phyloP scores from a whole-genome alignment of 1,140 invertebrate species.

The Trialeurodes vaporariorum region DNA sequence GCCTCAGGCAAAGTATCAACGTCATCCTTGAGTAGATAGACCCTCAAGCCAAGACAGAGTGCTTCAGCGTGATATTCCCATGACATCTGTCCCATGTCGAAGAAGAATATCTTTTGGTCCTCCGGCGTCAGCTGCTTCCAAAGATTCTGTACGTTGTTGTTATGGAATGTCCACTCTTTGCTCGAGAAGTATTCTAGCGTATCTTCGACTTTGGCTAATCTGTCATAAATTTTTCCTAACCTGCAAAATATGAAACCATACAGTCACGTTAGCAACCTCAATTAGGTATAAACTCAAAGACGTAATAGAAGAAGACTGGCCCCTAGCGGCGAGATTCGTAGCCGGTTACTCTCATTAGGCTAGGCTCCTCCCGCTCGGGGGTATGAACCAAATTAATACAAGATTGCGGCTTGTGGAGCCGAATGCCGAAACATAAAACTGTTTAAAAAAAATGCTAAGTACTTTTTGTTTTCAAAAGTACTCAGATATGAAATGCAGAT shows the following conservation, averaged over 20 bases:
- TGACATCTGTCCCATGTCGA: conserved; percentile 49
- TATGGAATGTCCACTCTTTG: conserved; percentile 55
- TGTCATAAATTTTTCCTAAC: conserved; percentile 56
- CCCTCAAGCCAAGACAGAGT: conserved; percentile 44
- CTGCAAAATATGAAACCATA: conserved; percentile 37
- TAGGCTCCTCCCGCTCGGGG: neutral
- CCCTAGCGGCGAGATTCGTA: too few species aligned
- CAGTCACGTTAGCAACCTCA: neutral
- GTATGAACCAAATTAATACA: too few species aligned
- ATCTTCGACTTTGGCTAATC: conserved; percentile 55
- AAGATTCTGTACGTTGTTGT: conserved; percentile 50
- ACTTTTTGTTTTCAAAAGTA: too few species aligned
- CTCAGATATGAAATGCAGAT: too few species aligned
- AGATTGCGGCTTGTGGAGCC: too few species aligned
- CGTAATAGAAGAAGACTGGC: neutral
- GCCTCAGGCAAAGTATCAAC: conserved; percentile 41
- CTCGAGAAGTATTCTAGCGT: conserved; percentile 58
- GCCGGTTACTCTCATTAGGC: neutral
- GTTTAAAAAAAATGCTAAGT: too few species aligned
- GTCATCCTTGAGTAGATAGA: conserved; percentile 49
- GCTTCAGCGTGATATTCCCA: conserved; percentile 46
- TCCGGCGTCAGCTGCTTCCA: conserved; percentile 42
- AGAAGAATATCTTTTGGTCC: conserved; percentile 53
- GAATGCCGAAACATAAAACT: too few species aligned
- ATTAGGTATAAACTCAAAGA: neutral